Percentiles rank a stretch among this genome's conserved stretches.
Evolutionary conservation across 2,797 vertebrate genomes (phyloP).

Genomic region (Alcedo quadribrachys): DNA sequence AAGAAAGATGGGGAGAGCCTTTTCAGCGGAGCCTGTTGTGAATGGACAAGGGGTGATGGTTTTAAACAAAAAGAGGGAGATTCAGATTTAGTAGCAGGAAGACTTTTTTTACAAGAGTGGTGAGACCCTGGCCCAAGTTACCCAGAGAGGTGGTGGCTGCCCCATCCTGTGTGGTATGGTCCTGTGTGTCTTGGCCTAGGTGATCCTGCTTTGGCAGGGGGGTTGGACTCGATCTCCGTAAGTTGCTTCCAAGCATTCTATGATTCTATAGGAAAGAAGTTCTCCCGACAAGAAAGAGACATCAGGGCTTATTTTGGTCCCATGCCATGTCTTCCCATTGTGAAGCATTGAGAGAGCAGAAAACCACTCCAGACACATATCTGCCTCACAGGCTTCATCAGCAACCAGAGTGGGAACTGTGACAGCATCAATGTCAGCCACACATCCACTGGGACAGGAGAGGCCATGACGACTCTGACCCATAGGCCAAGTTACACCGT

Average conservation of each 20-base stretch:
- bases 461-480: neutral
- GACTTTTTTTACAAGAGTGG: neutral
- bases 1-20: neutral
- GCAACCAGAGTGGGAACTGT: neutral
- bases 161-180: too few species aligned
- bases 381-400: neutral
- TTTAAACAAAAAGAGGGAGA: neutral
- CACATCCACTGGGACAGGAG: neutral
- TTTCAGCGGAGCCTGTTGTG: too few species aligned
- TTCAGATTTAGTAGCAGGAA: neutral
- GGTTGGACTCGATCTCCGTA: too few species aligned
- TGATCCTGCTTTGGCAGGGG: too few species aligned
- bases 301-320: neutral
- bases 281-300: neutral
- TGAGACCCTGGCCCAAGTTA: neutral
- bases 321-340: neutral
- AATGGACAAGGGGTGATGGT: neutral
- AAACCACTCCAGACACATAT: neutral
- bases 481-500: accelerated
- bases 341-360: neutral
- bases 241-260: too few species aligned
- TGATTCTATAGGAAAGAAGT: neutral
- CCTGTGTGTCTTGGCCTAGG: too few species aligned
- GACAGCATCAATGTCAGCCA: neutral
- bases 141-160: neutral